Conservation (phyloP, 2,797 vertebrate genomes). For the Vespertilio murinus region DNA sequence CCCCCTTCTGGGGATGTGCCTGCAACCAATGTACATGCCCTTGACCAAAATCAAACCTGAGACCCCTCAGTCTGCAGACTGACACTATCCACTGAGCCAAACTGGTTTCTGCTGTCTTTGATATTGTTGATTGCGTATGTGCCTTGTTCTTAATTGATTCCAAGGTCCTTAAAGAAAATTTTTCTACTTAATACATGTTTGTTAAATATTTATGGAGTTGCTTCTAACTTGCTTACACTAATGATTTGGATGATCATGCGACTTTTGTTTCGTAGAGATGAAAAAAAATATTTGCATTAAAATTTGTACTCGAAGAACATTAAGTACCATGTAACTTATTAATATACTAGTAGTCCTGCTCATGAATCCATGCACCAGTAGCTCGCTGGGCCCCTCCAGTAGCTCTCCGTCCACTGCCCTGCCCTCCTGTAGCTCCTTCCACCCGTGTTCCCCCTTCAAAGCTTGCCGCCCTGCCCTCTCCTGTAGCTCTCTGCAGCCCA, state of each 20-base stretch:
- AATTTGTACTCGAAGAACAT: background rate
- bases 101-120: background rate
- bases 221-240: constrained; percentile 42
- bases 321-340: background rate
- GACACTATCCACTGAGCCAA: too few relatives aligned
- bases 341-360: background rate
- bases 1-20: too few relatives aligned
- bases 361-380: too few relatives aligned
- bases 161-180: constrained; percentile 11
- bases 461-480: too few relatives aligned
- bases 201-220: constrained; percentile 52
- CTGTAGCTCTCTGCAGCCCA: too few relatives aligned
- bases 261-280: background rate
- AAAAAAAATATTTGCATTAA: background rate
- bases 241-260: background rate
- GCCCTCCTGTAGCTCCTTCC: too few relatives aligned
- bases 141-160: constrained; percentile 36
- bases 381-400: too few relatives aligned
- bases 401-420: too few relatives aligned
- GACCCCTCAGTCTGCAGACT: too few relatives aligned
- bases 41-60: too few relatives aligned
- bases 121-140: background rate
- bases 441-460: too few relatives aligned
- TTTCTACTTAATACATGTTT: constrained; percentile 20
- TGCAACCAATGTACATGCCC: too few relatives aligned